These are phyloP conservation scores for Synergus itoensis DNA, from an alignment of 2,888 invertebrate genomes.

Conservation along the genomic window DNA sequence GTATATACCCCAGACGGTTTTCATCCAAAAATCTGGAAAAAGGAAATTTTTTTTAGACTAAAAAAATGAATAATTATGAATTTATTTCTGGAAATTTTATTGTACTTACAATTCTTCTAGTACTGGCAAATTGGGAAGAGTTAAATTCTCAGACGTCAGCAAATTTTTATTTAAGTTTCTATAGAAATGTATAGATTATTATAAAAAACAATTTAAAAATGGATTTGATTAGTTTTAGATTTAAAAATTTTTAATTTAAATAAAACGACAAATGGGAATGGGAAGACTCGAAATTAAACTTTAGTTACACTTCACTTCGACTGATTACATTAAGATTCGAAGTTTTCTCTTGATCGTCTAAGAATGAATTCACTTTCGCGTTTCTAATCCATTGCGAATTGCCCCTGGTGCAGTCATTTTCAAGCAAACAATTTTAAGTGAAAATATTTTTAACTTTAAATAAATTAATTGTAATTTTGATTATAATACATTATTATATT, in stretches of 20 bases:
- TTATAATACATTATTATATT: too few species aligned
- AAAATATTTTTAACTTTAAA: neutral
- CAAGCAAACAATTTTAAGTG: neutral
- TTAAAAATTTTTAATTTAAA: neutral
- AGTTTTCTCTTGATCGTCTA: conserved; percentile 41
- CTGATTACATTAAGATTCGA: conserved; percentile 51
- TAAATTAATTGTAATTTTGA: neutral
- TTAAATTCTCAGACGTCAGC: conserved; percentile 77
- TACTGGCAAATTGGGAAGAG: conserved; percentile 78
- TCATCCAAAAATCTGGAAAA: conserved; percentile 77
- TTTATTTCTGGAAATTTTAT: neutral
- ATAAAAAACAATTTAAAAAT: neutral
- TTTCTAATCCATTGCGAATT: neutral
- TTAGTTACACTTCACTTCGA: conserved; percentile 50
- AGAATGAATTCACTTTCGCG: conserved; percentile 34
- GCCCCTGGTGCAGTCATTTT: neutral
- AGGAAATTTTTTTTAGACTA: neutral
- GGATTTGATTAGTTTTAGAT: too few species aligned
- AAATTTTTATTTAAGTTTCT: conserved; percentile 79
- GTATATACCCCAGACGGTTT: conserved; percentile 78
- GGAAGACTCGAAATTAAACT: conserved; percentile 46
- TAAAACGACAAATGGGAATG: neutral
- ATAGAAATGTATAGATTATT: conserved; percentile 40
- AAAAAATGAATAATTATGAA: neutral
- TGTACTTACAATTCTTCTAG: conserved; percentile 79